Evolutionary conservation across 2,797 vertebrate species (phyloP).

Genomic region (Alca torda): DNA sequence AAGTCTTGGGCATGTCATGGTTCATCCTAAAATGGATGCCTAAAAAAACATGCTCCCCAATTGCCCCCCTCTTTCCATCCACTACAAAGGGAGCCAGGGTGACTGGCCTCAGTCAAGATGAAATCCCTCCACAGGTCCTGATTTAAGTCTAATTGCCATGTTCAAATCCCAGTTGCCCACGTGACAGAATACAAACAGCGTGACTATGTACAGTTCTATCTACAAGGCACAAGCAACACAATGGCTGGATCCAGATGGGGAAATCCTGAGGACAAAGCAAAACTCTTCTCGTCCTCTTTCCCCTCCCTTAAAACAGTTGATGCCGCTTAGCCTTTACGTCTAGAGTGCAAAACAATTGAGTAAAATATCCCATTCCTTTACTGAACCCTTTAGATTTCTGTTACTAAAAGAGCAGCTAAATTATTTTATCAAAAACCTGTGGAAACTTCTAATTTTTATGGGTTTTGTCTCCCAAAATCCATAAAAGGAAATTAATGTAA

Average conservation of each 20-base stretch:
- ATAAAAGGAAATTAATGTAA: not conserved
- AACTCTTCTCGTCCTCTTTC: not conserved
- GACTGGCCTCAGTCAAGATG: fast-evolving
- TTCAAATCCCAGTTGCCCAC: not conserved
- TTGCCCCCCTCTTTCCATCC: not conserved
- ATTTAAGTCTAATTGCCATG: not conserved
- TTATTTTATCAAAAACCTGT: not conserved
- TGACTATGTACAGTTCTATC: not conserved
- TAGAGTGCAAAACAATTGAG: not conserved
- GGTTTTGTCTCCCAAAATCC: not conserved
- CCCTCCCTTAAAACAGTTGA: not conserved
- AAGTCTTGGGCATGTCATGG: not conserved
- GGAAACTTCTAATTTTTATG: not conserved
- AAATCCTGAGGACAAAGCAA: not conserved
- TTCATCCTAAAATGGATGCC: not conserved
- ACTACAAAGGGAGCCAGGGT: not conserved
- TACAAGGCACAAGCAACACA: not conserved
- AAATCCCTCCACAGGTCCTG: not conserved
- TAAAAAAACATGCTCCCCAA: fast-evolving
- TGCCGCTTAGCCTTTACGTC: not conserved
- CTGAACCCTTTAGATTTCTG: not conserved
- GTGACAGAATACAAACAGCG: not conserved
- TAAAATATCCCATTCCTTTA: not conserved
- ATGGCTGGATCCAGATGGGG: fast-evolving
- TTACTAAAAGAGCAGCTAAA: not conserved